A percentile compares a stretch with the other conserved stretches of the same genome.
Conservation (phyloP, 2,888 invertebrate genomes). For the Metalampra italica region DNA sequence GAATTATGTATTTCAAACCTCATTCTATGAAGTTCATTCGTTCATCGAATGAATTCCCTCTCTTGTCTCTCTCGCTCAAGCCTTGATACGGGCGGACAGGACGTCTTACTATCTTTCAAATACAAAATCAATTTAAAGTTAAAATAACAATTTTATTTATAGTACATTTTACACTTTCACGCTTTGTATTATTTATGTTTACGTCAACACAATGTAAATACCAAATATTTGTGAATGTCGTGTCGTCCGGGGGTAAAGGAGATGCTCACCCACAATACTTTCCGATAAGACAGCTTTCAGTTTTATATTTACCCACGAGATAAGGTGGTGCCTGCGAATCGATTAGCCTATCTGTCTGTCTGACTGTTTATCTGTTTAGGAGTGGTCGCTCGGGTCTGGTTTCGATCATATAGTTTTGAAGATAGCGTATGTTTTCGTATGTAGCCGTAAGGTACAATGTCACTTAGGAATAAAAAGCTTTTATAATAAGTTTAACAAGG, state of each 20-base stretch:
- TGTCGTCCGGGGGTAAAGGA: constrained; percentile 24
- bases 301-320: constrained; percentile 52
- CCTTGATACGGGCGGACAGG: no score
- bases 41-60: no score
- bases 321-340: constrained; percentile 48
- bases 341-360: constrained; percentile 48
- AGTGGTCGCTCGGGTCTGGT: background rate
- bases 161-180: no score
- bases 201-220: no score
- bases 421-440: background rate
- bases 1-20: no score
- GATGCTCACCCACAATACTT: constrained; percentile 31
- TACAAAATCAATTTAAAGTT: no score
- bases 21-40: no score
- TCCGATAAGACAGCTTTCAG: constrained; percentile 50
- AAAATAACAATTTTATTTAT: no score
- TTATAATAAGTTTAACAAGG: no score
- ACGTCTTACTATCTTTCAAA: no score
- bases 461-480: background rate
- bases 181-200: no score
- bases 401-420: background rate
- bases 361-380: constrained; percentile 31
- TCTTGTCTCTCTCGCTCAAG: no score
- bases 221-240: constrained; percentile 2
- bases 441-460: background rate